These are phyloP conservation scores for Paramormyrops kingsleyae DNA, from an alignment of 2,113 vertebrate species.

Conservation along the genomic window DNA sequence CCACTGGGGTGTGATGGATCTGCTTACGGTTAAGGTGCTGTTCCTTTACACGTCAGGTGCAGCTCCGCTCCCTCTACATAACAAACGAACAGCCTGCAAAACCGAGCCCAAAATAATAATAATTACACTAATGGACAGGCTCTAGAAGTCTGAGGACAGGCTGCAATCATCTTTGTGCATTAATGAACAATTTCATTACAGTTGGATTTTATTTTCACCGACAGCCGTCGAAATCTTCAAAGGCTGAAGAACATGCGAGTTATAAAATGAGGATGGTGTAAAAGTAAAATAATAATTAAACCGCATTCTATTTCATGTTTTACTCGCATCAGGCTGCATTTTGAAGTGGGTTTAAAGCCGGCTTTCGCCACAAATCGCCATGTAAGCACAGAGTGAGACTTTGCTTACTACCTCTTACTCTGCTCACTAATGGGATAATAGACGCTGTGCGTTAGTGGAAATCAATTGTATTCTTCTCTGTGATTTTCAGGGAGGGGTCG, in stretches of 20 bases:
- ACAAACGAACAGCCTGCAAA: constrained; percentile 35
- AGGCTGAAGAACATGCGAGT: neutral
- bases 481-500: neutral
- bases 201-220: neutral
- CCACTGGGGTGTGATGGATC: constrained; percentile 56
- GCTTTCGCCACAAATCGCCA: neutral
- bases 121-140: neutral
- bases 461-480: neutral
- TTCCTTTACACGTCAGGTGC: constrained; percentile 52
- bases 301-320: neutral
- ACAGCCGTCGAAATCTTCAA: neutral
- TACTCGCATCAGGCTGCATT: neutral
- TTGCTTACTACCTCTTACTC: neutral
- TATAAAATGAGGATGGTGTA: neutral
- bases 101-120: constrained; percentile 11
- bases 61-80: constrained; percentile 43
- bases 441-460: neutral
- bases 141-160: neutral
- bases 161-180: neutral
- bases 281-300: constrained; percentile 1
- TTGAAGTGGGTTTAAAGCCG: neutral
- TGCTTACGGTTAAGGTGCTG: constrained; percentile 51
- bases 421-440: neutral
- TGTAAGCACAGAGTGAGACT: neutral
- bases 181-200: neutral